Base-by-base conservation (phyloP, 2,113 vertebrate genomes). In the Sceloporus undulatus region DNA sequence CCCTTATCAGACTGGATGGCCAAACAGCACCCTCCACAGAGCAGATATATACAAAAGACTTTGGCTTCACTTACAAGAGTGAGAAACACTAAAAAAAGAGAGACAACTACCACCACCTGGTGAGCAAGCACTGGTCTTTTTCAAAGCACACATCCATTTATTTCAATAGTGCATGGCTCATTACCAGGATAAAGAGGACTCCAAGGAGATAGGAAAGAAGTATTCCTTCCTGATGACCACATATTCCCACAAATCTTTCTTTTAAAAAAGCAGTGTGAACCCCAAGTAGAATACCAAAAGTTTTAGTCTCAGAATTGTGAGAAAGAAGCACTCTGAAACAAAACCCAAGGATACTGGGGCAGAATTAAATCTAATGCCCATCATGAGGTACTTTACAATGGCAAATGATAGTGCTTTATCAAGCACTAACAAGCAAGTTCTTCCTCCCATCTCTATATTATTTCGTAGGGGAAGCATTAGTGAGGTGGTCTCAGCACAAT, bases 161-260 rank as follows among this genome's bases (percentile, higher is more conserved):
- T 34, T 80, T 80, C 78, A 87, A 80, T n/a, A 54, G 66, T 54
- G 42, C 66, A 80, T 73, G 78, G 66, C 56, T 80, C n/a, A 27
- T 86, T 73, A 71, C 23, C n/a, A 27, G 75, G 76, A 78, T 54
- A 79, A 86, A 71, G 77, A 70, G 77, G 85, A 80, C 85, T 71
- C 76, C 65, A 80, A 86, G 73, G 77, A 86, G 65, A 79, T 56
- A 27, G n/a, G 77, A 71, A 86, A 79, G 85, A 86, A 86, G 14
- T 65, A 56, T 80, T 79, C 42, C 76, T 86, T 71, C 78, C 48
- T 79, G 52, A 38, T 73, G 77, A 54, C 29, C 66, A 79, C 78
- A 86, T 78, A n/a, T 62, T 16, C 54, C 34, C 66, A 80, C 59
- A 87, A 87, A 80, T 81, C 78, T 73, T 81, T 59, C 76, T 40